phyloP scores from a whole-genome alignment of 2,888 invertebrate species.

The Coenonympha glycerion region DNA sequence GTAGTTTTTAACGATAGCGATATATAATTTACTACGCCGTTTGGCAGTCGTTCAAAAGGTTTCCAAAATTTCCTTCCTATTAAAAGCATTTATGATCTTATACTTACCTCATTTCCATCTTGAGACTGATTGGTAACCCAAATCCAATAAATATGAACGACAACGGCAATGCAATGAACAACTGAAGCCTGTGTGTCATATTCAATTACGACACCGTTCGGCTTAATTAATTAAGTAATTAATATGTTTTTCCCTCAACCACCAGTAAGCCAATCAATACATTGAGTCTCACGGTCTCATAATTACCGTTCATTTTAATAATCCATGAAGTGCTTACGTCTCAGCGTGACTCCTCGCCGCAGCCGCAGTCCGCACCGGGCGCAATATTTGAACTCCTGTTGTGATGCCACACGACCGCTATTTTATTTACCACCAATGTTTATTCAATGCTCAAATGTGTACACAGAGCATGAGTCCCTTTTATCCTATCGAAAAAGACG shows the following conservation, averaged over 20 bases:
- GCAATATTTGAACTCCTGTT: constrained; percentile 64
- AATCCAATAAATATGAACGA: too few species aligned
- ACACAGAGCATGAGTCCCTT: constrained; percentile 26
- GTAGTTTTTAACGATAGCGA: too few species aligned
- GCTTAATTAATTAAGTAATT: not conserved
- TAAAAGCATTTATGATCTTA: too few species aligned
- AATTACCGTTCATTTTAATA: constrained; percentile 48
- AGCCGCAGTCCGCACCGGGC: constrained; percentile 42
- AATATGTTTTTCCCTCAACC: not conserved
- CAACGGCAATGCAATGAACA: too few species aligned
- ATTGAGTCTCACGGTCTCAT: constrained; percentile 40
- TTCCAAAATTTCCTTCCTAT: too few species aligned
- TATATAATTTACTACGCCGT: too few species aligned
- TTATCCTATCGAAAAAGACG: constrained; percentile 49
- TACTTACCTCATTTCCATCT: too few species aligned
- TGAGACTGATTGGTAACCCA: too few species aligned
- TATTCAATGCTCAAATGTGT: constrained; percentile 59
- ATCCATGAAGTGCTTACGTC: constrained; percentile 42
- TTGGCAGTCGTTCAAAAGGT: too few species aligned
- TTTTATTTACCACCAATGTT: constrained; percentile 59
- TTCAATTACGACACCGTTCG: not conserved
- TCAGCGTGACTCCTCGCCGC: constrained; percentile 50
- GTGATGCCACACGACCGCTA: constrained; percentile 65
- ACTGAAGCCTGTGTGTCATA: not conserved
- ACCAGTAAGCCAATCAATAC: not conserved